Evolutionary conservation across 1,140 invertebrate species (phyloP), one percentile per base, ranked within the genome.

Genomic region (Tyrophagus putrescentiae): DNA sequence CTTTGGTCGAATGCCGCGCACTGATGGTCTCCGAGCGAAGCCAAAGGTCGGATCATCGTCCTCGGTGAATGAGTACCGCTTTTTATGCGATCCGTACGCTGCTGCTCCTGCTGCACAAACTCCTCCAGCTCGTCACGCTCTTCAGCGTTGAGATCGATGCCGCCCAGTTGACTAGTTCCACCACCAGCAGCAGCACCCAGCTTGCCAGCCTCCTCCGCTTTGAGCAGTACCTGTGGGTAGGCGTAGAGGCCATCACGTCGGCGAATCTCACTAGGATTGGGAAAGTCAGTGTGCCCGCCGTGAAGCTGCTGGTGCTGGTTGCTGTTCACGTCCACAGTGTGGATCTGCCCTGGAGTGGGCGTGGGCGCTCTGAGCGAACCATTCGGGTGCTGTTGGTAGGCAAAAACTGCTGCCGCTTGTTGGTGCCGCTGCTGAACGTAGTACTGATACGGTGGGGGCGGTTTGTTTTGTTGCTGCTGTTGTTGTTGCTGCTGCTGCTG

Each of bases 11-110:
- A 83, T 83, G 0, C 82, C 82, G 0, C 85, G 76, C 1, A 91
- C 87, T 0, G 85, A 85, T 0, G 87, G 87, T 7, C 87, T 74
- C n/a, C 84, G 76, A 66, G 85, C 84, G 69, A 92, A 90, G 4
- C 86, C 87, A 63, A 90, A 89, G 66, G 89, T 85, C 63, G 89
- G 87, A 62, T 70, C 65, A 67, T 89, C 84, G 4, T 67, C 64
- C 32, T 70, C 66, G 1, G 69, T 65, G 5, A 76, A 70, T 60
- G 71, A 76, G 63, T 79, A 88, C 21, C 85, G 77, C 64, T 85
- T 82, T 84, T 81, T 3, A 89, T 78, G 27, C 85, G 73, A 66
- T 90, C 86, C 0, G 84, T 86, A 28, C 87, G 72, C 11, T 81
- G 78, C 0, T 83, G 83, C 64, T 87, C 84, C 48, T 86, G 84